Conservation (phyloP, 2,113 vertebrate species). For the Cynoglossus semilaevis region DNA sequence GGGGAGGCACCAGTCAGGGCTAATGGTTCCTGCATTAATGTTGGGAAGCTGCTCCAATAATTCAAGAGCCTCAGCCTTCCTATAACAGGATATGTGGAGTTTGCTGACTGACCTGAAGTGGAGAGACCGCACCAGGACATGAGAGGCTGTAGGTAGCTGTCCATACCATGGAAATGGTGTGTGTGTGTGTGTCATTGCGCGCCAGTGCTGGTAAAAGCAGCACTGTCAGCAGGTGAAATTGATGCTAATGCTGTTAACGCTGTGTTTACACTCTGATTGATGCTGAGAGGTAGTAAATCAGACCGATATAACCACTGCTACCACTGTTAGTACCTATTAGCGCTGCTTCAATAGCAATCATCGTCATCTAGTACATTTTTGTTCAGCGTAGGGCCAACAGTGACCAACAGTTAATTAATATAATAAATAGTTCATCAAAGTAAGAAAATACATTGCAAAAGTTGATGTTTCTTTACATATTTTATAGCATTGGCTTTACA, state of each 20-base stretch:
- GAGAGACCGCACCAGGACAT: slow-evolving; percentile 21
- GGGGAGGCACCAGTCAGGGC: slow-evolving; percentile 40
- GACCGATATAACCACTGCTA: not conserved
- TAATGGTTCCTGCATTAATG: slow-evolving; percentile 63
- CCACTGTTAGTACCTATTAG: too few relatives aligned
- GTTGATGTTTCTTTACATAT: too few relatives aligned
- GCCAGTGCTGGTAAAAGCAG: slow-evolving; percentile 10
- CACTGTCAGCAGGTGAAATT: slow-evolving; percentile 41
- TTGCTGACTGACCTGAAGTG: slow-evolving; percentile 46
- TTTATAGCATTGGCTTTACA: too few relatives aligned
- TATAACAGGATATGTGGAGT: slow-evolving; percentile 30
- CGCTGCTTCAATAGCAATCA: too few relatives aligned
- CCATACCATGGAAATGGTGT: slow-evolving; percentile 23
- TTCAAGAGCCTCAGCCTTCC: slow-evolving; percentile 27
- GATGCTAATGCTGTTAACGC: slow-evolving; percentile 25
- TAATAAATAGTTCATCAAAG: too few relatives aligned
- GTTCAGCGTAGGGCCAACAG: too few relatives aligned
- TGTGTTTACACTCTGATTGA: slow-evolving; percentile 11
- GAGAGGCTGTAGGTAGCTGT: slow-evolving; percentile 1
- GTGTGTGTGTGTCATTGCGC: not conserved
- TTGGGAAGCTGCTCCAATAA: slow-evolving; percentile 41
- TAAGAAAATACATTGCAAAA: too few relatives aligned
- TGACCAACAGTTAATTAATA: too few relatives aligned
- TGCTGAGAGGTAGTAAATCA: too few relatives aligned
- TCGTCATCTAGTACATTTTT: too few relatives aligned